These are phyloP conservation scores for Lepilemur septentrionalis DNA, from an alignment of 2,797 vertebrate genomes.

Conservation along the genomic window DNA sequence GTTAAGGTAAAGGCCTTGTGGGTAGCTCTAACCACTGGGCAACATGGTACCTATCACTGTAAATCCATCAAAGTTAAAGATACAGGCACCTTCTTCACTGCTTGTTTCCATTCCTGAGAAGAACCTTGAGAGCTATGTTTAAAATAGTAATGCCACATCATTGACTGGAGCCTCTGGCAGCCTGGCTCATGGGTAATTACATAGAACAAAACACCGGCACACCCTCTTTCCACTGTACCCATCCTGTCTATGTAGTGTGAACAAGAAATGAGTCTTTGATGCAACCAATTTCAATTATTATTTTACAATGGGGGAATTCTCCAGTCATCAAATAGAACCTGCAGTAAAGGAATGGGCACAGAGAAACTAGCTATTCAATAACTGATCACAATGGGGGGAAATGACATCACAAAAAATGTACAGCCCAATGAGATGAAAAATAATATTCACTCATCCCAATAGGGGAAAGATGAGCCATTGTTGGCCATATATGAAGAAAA, in stretches of 20 bases:
- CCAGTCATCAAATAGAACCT: neutral
- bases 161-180: accelerated
- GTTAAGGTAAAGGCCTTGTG: neutral
- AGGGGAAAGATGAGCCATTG: neutral
- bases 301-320: neutral
- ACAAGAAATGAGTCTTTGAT: neutral
- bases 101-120: neutral
- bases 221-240: accelerated
- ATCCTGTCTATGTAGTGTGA: neutral
- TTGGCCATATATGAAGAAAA: neutral
- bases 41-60: too few species aligned
- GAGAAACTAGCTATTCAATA: neutral
- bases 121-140: neutral
- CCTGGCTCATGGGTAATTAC: neutral
- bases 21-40: accelerated
- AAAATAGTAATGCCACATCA: accelerated
- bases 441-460: neutral
- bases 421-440: neutral
- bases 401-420: neutral
- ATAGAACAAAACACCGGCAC: neutral
- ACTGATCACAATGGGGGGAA: neutral
- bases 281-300: neutral
- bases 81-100: accelerated
- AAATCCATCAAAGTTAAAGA: neutral
- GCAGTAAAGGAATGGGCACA: neutral